phyloP scores from a whole-genome alignment of 2,888 invertebrate species.

The Agrotis puta region DNA sequence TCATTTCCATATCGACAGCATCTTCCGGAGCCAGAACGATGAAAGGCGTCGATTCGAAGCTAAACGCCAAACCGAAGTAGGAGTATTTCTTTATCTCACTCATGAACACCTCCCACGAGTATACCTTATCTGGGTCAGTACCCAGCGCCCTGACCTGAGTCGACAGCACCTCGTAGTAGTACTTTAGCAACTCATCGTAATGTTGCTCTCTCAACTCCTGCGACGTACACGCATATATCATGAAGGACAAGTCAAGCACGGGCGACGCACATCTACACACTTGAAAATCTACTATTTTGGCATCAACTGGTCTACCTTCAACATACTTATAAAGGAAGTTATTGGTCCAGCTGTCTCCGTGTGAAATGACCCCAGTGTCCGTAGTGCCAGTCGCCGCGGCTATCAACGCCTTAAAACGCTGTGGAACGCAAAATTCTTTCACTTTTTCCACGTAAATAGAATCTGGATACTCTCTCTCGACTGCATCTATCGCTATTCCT shows the following conservation, averaged over 20 bases:
- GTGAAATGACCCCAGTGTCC: constrained; percentile 91
- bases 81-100: constrained; percentile 91
- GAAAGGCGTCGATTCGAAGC: constrained; percentile 91
- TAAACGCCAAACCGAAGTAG: constrained; percentile 90
- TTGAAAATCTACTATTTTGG: constrained; percentile 94
- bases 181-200: constrained; percentile 91
- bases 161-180: constrained; percentile 91
- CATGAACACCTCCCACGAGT: constrained; percentile 88
- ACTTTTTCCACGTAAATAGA: constrained; percentile 91
- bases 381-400: constrained; percentile 79
- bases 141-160: constrained; percentile 91
- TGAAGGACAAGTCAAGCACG: constrained; percentile 91
- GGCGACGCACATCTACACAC: constrained; percentile 91
- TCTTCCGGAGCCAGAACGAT: constrained; percentile 91
- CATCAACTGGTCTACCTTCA: constrained; percentile 75
- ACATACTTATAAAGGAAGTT: constrained; percentile 92
- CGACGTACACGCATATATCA: constrained; percentile 91
- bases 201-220: constrained; percentile 89
- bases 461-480: constrained; percentile 92
- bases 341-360: constrained; percentile 95
- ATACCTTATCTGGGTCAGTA: constrained; percentile 90
- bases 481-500: constrained; percentile 91
- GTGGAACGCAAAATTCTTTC: constrained; percentile 88
- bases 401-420: constrained; percentile 87
- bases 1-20: constrained; percentile 90